These are phyloP conservation scores for Ramazzottius varieornatus DNA, from an alignment of 2,888 invertebrate species.

Conservation along the genomic window DNA sequence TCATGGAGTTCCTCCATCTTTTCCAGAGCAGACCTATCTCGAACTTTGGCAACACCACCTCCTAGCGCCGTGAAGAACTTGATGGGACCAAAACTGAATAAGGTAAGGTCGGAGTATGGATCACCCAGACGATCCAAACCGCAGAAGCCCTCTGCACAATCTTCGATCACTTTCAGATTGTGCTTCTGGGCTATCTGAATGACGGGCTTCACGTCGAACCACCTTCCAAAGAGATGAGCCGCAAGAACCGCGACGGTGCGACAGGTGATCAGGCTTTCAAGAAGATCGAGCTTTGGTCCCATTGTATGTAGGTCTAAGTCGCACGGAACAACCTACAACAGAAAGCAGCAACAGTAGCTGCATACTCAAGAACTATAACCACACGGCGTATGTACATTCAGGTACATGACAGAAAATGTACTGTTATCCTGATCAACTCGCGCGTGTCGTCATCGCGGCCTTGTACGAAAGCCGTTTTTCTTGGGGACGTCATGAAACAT, in stretches of 20 bases:
- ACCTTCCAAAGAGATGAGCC: slow-evolving; percentile 21
- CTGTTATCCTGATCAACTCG: too few relatives aligned
- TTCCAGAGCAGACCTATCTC: slow-evolving; percentile 12
- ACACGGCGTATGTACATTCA: too few relatives aligned
- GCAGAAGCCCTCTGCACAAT: slow-evolving; percentile 22
- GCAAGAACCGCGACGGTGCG: slow-evolving; percentile 20
- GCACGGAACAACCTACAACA: too few relatives aligned
- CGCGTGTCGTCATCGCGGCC: too few relatives aligned
- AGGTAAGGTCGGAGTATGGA: slow-evolving; percentile 17
- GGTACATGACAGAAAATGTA: too few relatives aligned
- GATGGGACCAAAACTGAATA: slow-evolving; percentile 24
- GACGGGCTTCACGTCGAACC: slow-evolving; percentile 17
- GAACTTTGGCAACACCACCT: slow-evolving; percentile 20
- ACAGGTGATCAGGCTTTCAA: slow-evolving; percentile 16
- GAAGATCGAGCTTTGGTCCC: slow-evolving; percentile 16
- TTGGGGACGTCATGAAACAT: too few relatives aligned
- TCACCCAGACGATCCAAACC: slow-evolving; percentile 20
- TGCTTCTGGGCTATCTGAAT: slow-evolving; percentile 15
- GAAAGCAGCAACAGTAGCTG: too few relatives aligned
- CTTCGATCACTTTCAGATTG: slow-evolving; percentile 19
- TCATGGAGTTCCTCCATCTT: slow-evolving; percentile 15
- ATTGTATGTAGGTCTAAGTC: too few relatives aligned
- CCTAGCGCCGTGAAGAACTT: slow-evolving; percentile 22
- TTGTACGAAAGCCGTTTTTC: too few relatives aligned
- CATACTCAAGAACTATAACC: too few relatives aligned